Percentiles rank a stretch among this genome's conserved stretches.
These are phyloP conservation scores for Rhineura floridana DNA, from an alignment of 2,113 vertebrate species.

Conservation along the genomic window DNA sequence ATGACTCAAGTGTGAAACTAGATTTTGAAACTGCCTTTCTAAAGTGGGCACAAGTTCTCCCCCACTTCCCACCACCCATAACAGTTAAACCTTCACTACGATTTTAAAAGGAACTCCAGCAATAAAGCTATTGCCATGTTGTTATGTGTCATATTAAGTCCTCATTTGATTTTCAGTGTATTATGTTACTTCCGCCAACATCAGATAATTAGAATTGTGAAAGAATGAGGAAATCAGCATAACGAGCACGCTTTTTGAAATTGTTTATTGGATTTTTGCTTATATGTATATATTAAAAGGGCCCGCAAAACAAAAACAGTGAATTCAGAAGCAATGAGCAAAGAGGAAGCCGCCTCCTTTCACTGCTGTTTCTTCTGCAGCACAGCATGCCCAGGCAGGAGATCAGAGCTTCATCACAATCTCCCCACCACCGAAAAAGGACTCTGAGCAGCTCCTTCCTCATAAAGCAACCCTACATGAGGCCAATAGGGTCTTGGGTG, in stretches of 20 bases:
- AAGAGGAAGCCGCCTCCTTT: neutral
- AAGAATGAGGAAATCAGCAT: slow-evolving; percentile 26
- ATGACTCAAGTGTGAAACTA: slow-evolving; percentile 36
- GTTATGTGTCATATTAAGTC: too few relatives aligned
- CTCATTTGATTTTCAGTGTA: slow-evolving; percentile 49
- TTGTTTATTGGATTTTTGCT: slow-evolving; percentile 20
- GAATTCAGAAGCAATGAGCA: neutral
- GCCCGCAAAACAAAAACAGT: neutral
- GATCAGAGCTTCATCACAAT: neutral
- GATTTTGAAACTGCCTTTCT: slow-evolving; percentile 10
- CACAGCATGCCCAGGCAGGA: neutral
- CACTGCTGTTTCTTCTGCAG: too few relatives aligned
- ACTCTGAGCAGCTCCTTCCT: neutral
- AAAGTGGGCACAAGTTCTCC: slow-evolving; percentile 1
- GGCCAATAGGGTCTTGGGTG: too few relatives aligned
- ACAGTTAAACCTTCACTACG: slow-evolving; percentile 25
- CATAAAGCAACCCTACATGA: neutral
- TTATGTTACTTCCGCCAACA: slow-evolving; percentile 11
- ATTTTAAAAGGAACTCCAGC: neutral
- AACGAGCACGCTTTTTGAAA: slow-evolving; percentile 14
- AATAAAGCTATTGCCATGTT: slow-evolving; percentile 18
- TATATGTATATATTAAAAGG: slow-evolving; percentile 8
- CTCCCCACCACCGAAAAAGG: neutral
- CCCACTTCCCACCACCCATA: neutral
- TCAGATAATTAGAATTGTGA: slow-evolving; percentile 52